Evolutionary conservation across 1,140 invertebrate genomes (phyloP), one percentile per base, ranked within the genome.

Genomic region (Calephelis virginiensis): DNA sequence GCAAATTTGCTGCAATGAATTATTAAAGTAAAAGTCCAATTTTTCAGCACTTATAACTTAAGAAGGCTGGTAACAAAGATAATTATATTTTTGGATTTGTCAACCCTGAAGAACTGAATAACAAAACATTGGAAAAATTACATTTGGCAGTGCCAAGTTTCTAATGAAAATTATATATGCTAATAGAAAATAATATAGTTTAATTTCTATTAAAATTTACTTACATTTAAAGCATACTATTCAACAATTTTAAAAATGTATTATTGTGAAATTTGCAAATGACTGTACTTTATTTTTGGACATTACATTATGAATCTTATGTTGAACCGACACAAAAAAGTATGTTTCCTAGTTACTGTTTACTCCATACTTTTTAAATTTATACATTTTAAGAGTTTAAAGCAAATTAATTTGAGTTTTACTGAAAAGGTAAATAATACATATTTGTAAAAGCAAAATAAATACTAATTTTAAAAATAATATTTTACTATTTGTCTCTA

Each of bases 351-450:
- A 50, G 14, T 50, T 9, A 14, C 49, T 50, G 40, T 50, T 50
- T 50, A 50, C 17, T 50, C 49, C 49, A 50, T 14, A 50, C 49
- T 10, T 53, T 53, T 49, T 49, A 49, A 49, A 14, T 49, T 49
- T 13, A 49, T 49, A 49, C 40, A 5, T 43, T 28, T 60, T 63
- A 66, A 66, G 49, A 61, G 12, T 61, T 63, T 43, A 48, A 60
- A 64, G 63, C 43, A 50, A 43, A 61, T 61, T 43, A 56, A 66
- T 59, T 66, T 49, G 48, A 49, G 13, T 49, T 49, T 49, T 49
- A 49, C 14, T 49, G 48, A 49, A 49, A 49, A 49, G n/a, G 48
- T 49, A 49, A 49, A 49, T n/a, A n/a, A 47, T 13, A 12, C 47
- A 49, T 49, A 49, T 49, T 49, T 49, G 48, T 49, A 49, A 49